A percentile compares a stretch with the other conserved stretches of the same genome.
Conservation (phyloP, 2,888 invertebrate species). For the Hypsopygia costalis region DNA sequence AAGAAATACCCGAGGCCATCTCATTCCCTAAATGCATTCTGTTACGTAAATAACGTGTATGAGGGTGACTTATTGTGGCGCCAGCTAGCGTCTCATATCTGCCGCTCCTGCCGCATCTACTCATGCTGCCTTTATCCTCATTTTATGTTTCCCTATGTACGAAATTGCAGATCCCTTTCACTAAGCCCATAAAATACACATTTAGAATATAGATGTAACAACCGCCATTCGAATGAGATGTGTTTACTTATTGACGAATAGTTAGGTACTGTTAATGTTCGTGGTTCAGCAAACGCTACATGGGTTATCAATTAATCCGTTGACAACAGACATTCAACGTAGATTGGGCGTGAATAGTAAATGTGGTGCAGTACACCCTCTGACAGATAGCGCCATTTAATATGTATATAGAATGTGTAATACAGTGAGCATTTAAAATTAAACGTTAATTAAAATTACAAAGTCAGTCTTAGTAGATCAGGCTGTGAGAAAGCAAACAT, state of each 20-base stretch:
- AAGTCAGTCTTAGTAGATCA: too few species aligned
- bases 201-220: neutral
- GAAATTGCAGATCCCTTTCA: conserved; percentile 25
- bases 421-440: too few species aligned
- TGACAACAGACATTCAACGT: conserved; percentile 1
- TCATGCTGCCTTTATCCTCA: conserved; percentile 19
- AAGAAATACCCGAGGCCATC: too few species aligned
- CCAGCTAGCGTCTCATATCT: conserved; percentile 24
- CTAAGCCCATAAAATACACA: conserved; percentile 16
- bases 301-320: conserved; percentile 5
- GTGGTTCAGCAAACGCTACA: conserved; percentile 1
- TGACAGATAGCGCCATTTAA: neutral
- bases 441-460: too few species aligned
- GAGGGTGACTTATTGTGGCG: conserved; percentile 40
- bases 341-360: neutral
- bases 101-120: conserved; percentile 21
- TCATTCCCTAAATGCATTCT: conserved; percentile 45
- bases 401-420: too few species aligned
- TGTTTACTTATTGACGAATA: neutral
- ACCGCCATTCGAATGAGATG: neutral
- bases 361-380: neutral
- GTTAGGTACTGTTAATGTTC: conserved; percentile 3
- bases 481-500: too few species aligned
- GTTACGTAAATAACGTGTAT: conserved; percentile 32
- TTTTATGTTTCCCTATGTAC: conserved; percentile 38